Percentiles rank a stretch among this genome's conserved stretches.
These are phyloP conservation scores for Napeogenes inachia DNA, from an alignment of 2,888 invertebrate species.

Conservation along the genomic window DNA sequence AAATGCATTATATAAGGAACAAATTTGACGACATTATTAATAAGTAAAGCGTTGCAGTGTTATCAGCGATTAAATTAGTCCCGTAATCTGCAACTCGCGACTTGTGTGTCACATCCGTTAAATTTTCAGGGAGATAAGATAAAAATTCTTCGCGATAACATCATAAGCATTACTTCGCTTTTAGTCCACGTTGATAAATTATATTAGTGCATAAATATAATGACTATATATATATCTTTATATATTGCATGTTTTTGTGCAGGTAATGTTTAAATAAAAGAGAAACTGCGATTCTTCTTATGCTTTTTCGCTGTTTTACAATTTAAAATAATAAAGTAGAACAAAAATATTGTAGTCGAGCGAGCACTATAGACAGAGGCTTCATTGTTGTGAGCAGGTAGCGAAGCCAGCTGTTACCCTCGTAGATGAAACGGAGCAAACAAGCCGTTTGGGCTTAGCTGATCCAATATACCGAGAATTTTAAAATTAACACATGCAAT, in stretches of 20 bases:
- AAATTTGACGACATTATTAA: neutral
- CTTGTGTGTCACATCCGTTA: conserved; percentile 53
- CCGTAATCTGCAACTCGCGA: conserved; percentile 51
- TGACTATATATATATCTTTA: neutral
- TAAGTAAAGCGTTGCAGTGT: conserved; percentile 24
- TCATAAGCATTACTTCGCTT: conserved; percentile 37
- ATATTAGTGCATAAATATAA: neutral
- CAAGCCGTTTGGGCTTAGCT: conserved; percentile 50
- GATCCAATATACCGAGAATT: conserved; percentile 42
- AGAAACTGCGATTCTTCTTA: conserved; percentile 32
- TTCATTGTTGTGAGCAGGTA: conserved; percentile 69
- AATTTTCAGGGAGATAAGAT: conserved; percentile 67
- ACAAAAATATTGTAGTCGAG: conserved; percentile 48
- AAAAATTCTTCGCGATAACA: conserved; percentile 48
- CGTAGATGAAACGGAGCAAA: conserved; percentile 51
- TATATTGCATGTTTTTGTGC: neutral
- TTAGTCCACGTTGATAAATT: conserved; percentile 25
- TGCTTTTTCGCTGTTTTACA: conserved; percentile 30
- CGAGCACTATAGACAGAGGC: conserved; percentile 58
- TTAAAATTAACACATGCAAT: conserved; percentile 46
- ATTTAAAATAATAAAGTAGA: conserved; percentile 35
- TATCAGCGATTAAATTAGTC: conserved; percentile 64
- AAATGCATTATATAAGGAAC: too few relatives aligned
- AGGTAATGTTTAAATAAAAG: conserved; percentile 16
- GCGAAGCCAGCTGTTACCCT: conserved; percentile 61